Conservation (phyloP, 2,797 vertebrate species). For the Acipenser oxyrinchus region DNA sequence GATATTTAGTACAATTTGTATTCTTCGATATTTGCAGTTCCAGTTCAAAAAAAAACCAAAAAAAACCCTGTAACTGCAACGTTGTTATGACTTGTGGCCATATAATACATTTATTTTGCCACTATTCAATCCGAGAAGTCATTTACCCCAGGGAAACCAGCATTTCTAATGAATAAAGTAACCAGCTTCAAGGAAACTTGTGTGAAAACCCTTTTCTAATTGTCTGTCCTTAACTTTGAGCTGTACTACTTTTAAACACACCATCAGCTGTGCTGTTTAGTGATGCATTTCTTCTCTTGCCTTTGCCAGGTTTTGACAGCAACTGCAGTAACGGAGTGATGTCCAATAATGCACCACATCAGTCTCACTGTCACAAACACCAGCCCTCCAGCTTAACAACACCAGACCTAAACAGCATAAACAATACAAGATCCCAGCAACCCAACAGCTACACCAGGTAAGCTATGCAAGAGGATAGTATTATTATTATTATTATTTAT, state of each 20-base stretch:
- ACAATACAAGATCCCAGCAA: conserved; percentile 80
- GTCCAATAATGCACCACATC: conserved; percentile 77
- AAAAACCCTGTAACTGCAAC: too few species aligned
- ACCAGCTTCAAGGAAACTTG: conserved; percentile 12
- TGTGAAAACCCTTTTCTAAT: conserved; percentile 12
- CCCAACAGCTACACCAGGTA: conserved; percentile 75
- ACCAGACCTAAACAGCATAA: conserved; percentile 80
- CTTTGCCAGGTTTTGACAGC: conserved; percentile 77
- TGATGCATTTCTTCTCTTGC: conserved; percentile 28
- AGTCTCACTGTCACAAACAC: conserved; percentile 86
- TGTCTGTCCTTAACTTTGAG: too few species aligned
- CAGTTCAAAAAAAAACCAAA: conserved; percentile 28
- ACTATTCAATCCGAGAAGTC: too few species aligned
- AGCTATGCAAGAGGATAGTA: conserved; percentile 4
- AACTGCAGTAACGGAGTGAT: conserved; percentile 95
- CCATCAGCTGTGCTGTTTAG: conserved; percentile 23
- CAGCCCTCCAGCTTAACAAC: conserved; percentile 65
- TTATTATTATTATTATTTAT: too few species aligned
- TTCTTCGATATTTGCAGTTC: too few species aligned
- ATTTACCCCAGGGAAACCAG: too few species aligned
- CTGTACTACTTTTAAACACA: too few species aligned
- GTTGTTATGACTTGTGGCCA: too few species aligned
- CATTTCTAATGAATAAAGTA: too few species aligned
- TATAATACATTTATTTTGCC: too few species aligned
- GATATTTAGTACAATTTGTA: too few species aligned